Evolutionary conservation across 1,140 invertebrate species (phyloP), one percentile per base, ranked within the genome.

Genomic region (Aphaenogaster floridana): DNA sequence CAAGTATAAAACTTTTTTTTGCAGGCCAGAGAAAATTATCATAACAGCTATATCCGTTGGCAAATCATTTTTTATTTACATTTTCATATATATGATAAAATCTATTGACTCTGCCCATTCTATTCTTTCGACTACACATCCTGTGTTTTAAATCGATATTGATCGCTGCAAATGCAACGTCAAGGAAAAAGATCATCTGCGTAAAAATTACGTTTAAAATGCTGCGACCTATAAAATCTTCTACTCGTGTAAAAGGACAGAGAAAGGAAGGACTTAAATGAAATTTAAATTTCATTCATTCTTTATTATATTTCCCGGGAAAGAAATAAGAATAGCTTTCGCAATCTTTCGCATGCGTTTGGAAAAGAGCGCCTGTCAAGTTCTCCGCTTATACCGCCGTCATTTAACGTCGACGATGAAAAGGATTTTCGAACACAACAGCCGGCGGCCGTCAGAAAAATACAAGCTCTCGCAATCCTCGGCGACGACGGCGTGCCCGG

Each of bases 321-420:
- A 39, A 80, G 11, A 71, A 52, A 42, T 80, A 68, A 69, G n/a
- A 71, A 81, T 45, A 17, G 36, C 45, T 45, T 45, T 34, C 21
- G 50, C 34, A 80, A 42, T 50, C 64, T 42, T 81, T 57, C 5
- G 21, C 48, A 45, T 68, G 48, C 45, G 36, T 80, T 57, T 48
- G 36, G 64, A 57, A 81, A 68, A 79, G 52, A 81, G 34, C 36
- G 21, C n/a, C 48, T 36, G 48, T 71, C 63, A 69, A 28, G 57
- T 42, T 21, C 78, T 54, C 15, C 52, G 7, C 11, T 59, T 54
- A n/a, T 15, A 54, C 8, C 28, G 28, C 36, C 54, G 66, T 83
- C 54, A 45, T 48, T 74, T 83, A 59, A 42, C 66, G 52, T 59
- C 28, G 54, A 72, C 52, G 52, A 74, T 74, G 42, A 74, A 71